phyloP scores from a whole-genome alignment of 1,140 invertebrate species.

The Drosophila ogumai region DNA sequence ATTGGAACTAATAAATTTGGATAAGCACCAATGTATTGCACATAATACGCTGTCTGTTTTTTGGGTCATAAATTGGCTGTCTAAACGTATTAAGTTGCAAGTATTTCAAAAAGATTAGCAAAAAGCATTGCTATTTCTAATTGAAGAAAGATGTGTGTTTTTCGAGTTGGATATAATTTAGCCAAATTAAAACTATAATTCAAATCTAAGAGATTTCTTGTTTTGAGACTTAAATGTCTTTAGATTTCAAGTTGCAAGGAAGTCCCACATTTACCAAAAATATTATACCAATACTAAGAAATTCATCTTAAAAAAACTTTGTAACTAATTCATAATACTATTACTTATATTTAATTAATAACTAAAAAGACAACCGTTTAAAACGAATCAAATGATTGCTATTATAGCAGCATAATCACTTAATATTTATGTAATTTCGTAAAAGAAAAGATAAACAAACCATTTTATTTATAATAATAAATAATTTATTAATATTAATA shows the following conservation, averaged over 20 bases:
- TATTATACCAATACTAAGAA: too few relatives aligned
- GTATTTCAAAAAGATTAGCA: conserved; percentile 5
- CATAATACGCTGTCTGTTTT: background rate
- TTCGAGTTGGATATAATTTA: background rate
- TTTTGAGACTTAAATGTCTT: background rate
- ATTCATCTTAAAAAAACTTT: too few relatives aligned
- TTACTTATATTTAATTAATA: too few relatives aligned
- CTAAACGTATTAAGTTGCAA: background rate
- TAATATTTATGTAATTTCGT: background rate
- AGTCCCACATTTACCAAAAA: too few relatives aligned
- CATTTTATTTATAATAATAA: too few relatives aligned
- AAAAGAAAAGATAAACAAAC: background rate
- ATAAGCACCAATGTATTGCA: conserved; percentile 37
- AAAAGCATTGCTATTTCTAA: background rate
- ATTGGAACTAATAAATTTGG: conserved; percentile 42
- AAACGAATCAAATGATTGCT: too few relatives aligned
- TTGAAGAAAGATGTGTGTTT: background rate
- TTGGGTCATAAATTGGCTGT: conserved; percentile 1
- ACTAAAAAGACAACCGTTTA: too few relatives aligned
- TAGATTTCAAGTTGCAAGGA: background rate
- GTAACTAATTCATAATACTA: too few relatives aligned
- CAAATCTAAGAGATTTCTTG: background rate
- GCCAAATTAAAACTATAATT: background rate
- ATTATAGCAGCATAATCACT: too few relatives aligned
- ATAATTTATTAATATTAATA: too few relatives aligned